These are phyloP conservation scores for Oreochromis tanganicae DNA, from an alignment of 2,113 vertebrate genomes.

Conservation along the genomic window DNA sequence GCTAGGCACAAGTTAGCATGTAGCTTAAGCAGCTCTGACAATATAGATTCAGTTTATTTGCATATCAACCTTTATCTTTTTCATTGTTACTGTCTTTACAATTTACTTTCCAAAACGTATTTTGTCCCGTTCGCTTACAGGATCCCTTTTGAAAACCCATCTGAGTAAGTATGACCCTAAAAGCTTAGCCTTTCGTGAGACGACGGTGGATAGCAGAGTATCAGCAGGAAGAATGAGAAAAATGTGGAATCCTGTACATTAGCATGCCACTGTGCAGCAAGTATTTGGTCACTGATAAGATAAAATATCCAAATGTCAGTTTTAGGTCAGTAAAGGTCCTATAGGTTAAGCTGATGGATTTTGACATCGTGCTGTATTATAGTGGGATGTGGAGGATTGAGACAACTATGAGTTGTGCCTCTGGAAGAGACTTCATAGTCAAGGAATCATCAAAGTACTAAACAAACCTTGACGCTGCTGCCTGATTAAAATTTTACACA, in stretches of 20 bases:
- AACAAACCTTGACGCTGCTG: background rate
- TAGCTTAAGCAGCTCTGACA: background rate
- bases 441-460: background rate
- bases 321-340: background rate
- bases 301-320: background rate
- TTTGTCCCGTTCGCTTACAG: background rate
- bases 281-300: background rate
- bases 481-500: background rate
- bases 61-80: background rate
- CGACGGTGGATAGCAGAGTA: rapidly evolving
- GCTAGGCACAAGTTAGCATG: background rate
- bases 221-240: background rate
- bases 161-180: background rate
- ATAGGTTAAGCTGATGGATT: background rate
- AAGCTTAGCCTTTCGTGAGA: background rate
- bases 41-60: background rate
- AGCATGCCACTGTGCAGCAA: background rate
- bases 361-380: background rate
- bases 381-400: background rate
- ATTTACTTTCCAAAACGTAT: background rate
- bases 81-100: background rate
- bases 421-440: background rate
- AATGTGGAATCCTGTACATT: background rate
- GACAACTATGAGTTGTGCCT: background rate
- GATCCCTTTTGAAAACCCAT: background rate